phyloP scores from a whole-genome alignment of 1,140 invertebrate genomes.

The Drosophila aff. region DNA sequence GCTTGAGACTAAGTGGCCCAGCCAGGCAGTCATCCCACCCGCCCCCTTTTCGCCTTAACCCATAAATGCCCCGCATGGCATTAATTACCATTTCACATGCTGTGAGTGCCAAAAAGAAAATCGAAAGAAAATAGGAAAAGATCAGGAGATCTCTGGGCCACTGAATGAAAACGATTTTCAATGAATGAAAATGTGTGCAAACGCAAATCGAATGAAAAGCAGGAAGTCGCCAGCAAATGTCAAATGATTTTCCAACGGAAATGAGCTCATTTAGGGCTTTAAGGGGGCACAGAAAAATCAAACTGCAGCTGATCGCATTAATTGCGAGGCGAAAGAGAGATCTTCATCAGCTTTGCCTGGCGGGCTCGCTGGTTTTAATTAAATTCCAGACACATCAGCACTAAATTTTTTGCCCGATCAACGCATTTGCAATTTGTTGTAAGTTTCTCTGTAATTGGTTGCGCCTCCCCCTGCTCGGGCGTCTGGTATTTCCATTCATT shows the following conservation, averaged over 20 bases:
- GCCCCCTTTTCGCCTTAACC: constrained; percentile 54
- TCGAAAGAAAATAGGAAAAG: constrained; percentile 1
- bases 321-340: constrained; percentile 35
- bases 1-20: constrained; percentile 76
- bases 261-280: constrained; percentile 73
- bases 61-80: constrained; percentile 68
- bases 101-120: constrained; percentile 73
- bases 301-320: constrained; percentile 57
- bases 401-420: constrained; percentile 41
- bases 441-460: constrained; percentile 71
- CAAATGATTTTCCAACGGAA: constrained; percentile 69
- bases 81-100: constrained; percentile 80
- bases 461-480: constrained; percentile 10
- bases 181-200: constrained; percentile 67
- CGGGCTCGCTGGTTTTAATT: constrained; percentile 63
- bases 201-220: constrained; percentile 51
- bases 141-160: constrained; percentile 17
- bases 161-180: constrained; percentile 72
- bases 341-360: constrained; percentile 35
- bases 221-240: constrained; percentile 69
- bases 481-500: constrained; percentile 77
- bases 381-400: constrained; percentile 74
- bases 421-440: constrained; percentile 55
- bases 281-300: constrained; percentile 32
- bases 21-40: constrained; percentile 14